Conservation (phyloP, 2,797 vertebrate species). For the Myripristis murdjan region DNA sequence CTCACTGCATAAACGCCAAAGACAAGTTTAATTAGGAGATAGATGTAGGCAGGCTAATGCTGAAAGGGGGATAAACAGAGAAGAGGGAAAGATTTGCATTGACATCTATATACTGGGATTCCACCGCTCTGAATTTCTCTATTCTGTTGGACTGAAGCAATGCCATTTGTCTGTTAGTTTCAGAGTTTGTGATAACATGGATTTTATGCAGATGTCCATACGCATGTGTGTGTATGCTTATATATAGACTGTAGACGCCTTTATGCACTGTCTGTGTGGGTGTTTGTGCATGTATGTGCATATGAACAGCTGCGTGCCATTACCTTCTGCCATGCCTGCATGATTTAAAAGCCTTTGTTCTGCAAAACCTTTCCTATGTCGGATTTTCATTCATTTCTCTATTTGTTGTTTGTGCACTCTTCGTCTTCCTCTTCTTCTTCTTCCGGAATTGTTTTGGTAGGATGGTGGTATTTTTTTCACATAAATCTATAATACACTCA, state of each 20-base stretch:
- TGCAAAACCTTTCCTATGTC: too few species aligned
- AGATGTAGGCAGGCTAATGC: constrained; percentile 28
- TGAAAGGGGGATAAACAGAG: constrained; percentile 13
- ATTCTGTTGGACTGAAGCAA: constrained; percentile 5
- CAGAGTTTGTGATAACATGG: background rate
- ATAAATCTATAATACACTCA: too few species aligned
- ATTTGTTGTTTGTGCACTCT: too few species aligned
- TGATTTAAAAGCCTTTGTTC: too few species aligned
- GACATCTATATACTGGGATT: constrained; percentile 34
- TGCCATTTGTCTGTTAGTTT: constrained; percentile 15
- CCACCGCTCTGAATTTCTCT: constrained; percentile 20
- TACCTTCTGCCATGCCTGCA: too few species aligned
- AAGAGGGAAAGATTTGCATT: constrained; percentile 35
- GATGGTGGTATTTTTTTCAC: too few species aligned
- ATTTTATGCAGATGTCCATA: background rate
- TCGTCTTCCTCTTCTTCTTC: too few species aligned
- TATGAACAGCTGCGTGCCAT: background rate
- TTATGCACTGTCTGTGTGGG: background rate
- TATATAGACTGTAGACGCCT: too few species aligned
- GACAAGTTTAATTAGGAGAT: constrained; percentile 43
- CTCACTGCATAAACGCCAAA: constrained; percentile 23
- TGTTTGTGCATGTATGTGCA: background rate
- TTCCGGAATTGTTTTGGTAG: too few species aligned
- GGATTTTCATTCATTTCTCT: too few species aligned
- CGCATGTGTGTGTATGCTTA: background rate